A percentile compares a stretch with the other conserved stretches of the same genome.
Conservation (phyloP, 2,797 vertebrate species). For the Rousettus madagascariensis region DNA sequence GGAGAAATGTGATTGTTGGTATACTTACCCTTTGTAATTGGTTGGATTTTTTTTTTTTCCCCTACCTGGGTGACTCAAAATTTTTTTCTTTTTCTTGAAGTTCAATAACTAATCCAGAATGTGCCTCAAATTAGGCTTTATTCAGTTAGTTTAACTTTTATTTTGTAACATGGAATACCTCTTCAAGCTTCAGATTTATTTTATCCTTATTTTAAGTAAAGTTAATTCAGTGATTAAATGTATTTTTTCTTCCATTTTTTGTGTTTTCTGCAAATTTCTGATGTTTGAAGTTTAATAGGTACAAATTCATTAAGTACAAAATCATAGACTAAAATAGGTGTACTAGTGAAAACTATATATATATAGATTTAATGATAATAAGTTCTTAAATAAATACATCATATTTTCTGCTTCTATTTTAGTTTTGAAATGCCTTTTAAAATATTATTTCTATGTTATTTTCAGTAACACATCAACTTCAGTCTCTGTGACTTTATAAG, state of each 20-base stretch:
- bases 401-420: neutral
- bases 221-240: neutral
- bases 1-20: neutral
- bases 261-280: neutral
- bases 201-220: neutral
- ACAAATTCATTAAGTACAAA: neutral
- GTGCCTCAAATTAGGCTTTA: neutral
- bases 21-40: neutral
- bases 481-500: neutral
- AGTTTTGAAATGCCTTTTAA: neutral
- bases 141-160: neutral
- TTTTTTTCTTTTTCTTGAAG: neutral
- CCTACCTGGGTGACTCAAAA: neutral
- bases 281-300: neutral
- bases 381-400: neutral
- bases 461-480: neutral
- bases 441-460: neutral
- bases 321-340: neutral
- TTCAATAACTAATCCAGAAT: neutral
- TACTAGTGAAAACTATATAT: neutral
- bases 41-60: neutral
- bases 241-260: neutral
- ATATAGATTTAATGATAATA: neutral
- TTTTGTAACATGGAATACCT: neutral
- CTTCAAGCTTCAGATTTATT: neutral